These are phyloP conservation scores for Heteromyza rotundicornis DNA, from an alignment of 2,888 invertebrate species.

Conservation along the genomic window DNA sequence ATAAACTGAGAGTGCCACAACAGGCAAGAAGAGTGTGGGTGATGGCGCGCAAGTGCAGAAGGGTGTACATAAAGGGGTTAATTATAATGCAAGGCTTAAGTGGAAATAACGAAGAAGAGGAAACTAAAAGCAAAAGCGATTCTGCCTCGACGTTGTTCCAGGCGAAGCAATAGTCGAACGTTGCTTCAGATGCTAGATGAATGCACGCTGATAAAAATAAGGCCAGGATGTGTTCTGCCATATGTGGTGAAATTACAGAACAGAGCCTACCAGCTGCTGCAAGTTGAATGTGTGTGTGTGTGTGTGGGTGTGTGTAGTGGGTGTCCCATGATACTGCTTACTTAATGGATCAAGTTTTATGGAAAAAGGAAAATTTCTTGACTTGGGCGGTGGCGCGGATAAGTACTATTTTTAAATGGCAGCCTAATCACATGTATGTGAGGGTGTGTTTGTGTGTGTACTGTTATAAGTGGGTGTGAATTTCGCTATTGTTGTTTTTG, in stretches of 20 bases:
- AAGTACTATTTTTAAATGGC: background rate
- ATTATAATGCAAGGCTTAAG: background rate
- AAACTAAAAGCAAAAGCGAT: background rate
- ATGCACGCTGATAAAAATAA: background rate
- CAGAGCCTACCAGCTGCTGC: no score
- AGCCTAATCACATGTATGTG: background rate
- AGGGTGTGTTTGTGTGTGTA: conserved; percentile 3
- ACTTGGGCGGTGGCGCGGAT: background rate
- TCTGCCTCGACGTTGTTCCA: background rate
- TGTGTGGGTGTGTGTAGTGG: background rate
- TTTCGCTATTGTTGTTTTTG: background rate
- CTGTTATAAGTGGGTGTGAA: no score
- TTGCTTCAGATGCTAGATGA: background rate
- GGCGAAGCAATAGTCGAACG: background rate
- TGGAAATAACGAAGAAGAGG: background rate
- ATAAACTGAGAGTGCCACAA: no score
- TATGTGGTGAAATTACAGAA: no score
- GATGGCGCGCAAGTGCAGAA: background rate
- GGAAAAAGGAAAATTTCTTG: background rate
- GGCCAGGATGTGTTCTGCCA: background rate
- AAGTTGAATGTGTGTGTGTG: background rate
- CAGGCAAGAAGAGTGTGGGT: background rate
- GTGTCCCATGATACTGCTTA: no score
- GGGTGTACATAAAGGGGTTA: conserved; percentile 2
- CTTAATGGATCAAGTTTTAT: no score